phyloP scores from a whole-genome alignment of 1,140 invertebrate genomes.

The Ostrea edulis region DNA sequence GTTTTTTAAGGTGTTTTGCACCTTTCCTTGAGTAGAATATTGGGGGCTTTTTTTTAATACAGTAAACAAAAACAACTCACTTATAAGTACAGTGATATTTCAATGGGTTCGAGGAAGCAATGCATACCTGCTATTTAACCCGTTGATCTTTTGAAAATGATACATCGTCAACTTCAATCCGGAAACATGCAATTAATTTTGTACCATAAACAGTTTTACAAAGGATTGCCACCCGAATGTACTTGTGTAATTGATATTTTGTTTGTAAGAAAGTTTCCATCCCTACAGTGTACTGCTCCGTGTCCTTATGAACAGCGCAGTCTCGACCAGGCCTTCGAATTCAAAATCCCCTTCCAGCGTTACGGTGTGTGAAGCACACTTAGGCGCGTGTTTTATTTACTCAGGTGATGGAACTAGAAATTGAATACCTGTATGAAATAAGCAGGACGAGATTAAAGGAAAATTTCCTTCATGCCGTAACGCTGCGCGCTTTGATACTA shows the following conservation, averaged over 20 bases:
- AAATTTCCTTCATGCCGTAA: background rate
- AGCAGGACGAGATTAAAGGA: background rate
- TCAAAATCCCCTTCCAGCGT: background rate
- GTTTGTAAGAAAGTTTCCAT: background rate
- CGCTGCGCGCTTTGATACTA: background rate
- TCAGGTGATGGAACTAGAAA: constrained; percentile 27
- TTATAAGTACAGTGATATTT: background rate
- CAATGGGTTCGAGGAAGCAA: background rate
- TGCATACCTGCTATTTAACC: background rate
- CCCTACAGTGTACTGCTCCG: background rate
- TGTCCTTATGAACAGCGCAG: background rate
- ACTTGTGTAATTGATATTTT: background rate
- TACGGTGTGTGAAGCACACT: background rate
- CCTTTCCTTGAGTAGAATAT: background rate
- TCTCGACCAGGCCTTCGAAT: background rate
- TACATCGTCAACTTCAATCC: background rate
- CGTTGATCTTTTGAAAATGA: constrained; percentile 20
- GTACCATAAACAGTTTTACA: background rate
- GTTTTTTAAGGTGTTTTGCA: constrained; percentile 3
- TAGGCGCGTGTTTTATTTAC: constrained; percentile 17
- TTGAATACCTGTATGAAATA: constrained; percentile 23
- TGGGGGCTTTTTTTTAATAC: background rate
- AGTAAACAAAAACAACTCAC: background rate
- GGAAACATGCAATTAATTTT: constrained; percentile 12
- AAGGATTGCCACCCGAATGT: background rate